These are phyloP conservation scores for Oenanthe melanoleuca DNA, from an alignment of 2,113 vertebrate species.

Conservation along the genomic window DNA sequence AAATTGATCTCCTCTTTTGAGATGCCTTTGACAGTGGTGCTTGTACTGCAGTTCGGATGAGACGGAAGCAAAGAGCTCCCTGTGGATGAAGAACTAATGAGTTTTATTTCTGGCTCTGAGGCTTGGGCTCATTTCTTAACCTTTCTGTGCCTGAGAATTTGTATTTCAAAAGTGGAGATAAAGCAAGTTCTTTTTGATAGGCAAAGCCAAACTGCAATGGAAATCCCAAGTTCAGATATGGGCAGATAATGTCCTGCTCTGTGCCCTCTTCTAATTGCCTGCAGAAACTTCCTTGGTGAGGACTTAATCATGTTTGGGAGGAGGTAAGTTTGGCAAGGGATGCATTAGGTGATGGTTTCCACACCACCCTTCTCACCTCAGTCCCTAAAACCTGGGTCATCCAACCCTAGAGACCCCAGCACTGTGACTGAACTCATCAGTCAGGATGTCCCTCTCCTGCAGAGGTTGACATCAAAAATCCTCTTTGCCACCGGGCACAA, in stretches of 20 bases:
- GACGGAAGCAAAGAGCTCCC: conserved; percentile 6
- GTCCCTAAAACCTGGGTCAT: neutral
- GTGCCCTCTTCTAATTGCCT: neutral
- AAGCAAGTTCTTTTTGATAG: neutral
- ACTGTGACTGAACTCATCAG: accelerated
- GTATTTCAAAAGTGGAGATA: neutral
- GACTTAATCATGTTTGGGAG: neutral
- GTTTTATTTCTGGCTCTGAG: conserved; percentile 20
- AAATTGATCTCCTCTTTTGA: conserved; percentile 61
- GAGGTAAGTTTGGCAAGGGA: neutral
- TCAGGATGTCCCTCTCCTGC: neutral
- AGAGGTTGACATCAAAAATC: neutral
- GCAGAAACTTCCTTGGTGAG: neutral
- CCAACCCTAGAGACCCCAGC: neutral
- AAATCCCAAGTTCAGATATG: neutral
- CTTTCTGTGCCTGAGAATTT: neutral
- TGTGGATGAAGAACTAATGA: conserved; percentile 30
- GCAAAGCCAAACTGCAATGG: neutral
- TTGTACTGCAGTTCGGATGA: conserved; percentile 12
- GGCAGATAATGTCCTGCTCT: neutral
- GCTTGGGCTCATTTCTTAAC: neutral
- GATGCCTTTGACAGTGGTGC: conserved; percentile 39
- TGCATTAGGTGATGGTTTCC: neutral
- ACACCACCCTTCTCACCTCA: neutral
- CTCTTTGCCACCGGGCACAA: neutral